Conservation (phyloP, 2,113 vertebrate species). For the Telmatochromis sp. region DNA sequence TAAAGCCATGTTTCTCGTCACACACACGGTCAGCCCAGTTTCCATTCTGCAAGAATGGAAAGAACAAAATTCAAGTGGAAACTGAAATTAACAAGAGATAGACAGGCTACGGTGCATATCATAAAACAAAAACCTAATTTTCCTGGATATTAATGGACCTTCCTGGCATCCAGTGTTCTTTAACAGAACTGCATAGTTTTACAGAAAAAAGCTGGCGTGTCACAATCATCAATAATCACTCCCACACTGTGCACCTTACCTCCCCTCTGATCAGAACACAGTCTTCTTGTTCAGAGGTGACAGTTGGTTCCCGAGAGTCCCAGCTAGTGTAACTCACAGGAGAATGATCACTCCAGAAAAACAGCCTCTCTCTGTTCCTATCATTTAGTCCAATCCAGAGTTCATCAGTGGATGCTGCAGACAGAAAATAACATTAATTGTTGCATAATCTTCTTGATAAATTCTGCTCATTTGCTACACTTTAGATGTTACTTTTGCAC, state of each 20-base stretch:
- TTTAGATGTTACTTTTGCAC: not conserved
- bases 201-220: too few species aligned
- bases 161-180: too few species aligned
- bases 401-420: slow-evolving; percentile 75
- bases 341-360: slow-evolving; percentile 84
- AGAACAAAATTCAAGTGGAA: not conserved
- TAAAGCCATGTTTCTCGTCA: slow-evolving; percentile 74
- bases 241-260: too few species aligned
- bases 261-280: too few species aligned
- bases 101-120: too few species aligned
- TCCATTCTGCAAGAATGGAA: slow-evolving; percentile 70
- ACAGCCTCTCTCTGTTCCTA: slow-evolving; percentile 78
- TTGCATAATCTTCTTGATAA: not conserved
- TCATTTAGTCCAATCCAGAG: slow-evolving; percentile 93
- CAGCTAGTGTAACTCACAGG: slow-evolving; percentile 82
- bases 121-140: not conserved
- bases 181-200: too few species aligned
- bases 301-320: slow-evolving; percentile 75
- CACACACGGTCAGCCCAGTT: slow-evolving; percentile 85
- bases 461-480: not conserved
- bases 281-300: slow-evolving; percentile 12
- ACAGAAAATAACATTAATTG: not conserved
- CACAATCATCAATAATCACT: too few species aligned
- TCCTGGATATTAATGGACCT: too few species aligned
- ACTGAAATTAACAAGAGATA: not conserved